phyloP scores from a whole-genome alignment of 2,797 vertebrate genomes.

The Malurus leucopterus region DNA sequence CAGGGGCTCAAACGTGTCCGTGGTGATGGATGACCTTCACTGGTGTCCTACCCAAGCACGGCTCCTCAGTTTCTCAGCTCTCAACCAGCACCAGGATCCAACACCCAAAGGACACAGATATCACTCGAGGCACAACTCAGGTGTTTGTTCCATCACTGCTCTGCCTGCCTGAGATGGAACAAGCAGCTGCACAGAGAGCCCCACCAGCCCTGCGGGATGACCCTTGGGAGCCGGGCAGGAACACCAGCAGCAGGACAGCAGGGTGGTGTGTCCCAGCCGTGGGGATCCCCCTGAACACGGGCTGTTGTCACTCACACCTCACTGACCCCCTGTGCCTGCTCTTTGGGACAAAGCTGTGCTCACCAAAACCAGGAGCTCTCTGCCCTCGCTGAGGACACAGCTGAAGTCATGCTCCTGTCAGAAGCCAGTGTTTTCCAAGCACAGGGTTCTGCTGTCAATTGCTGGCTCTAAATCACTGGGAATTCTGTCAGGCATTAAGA shows the following conservation, averaged over 20 bases:
- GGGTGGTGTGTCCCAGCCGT: background rate
- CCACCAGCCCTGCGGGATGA: background rate
- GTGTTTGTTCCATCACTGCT: background rate
- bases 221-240: accelerated
- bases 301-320: background rate
- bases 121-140: background rate
- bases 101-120: background rate
- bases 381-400: background rate
- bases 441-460: background rate
- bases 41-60: background rate
- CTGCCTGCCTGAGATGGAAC: background rate
- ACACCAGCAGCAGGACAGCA: background rate
- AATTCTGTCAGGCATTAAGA: background rate
- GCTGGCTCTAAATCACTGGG: background rate
- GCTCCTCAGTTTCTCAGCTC: background rate
- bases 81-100: background rate
- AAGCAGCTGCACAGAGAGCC: background rate
- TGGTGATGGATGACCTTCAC: accelerated
- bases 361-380: background rate
- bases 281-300: background rate
- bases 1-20: background rate
- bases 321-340: background rate
- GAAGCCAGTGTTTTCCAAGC: background rate
- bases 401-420: background rate
- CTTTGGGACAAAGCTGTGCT: background rate